Evolutionary conservation across 1,140 invertebrate genomes (phyloP).

Genomic region (Zaprionus ghesquierei): DNA sequence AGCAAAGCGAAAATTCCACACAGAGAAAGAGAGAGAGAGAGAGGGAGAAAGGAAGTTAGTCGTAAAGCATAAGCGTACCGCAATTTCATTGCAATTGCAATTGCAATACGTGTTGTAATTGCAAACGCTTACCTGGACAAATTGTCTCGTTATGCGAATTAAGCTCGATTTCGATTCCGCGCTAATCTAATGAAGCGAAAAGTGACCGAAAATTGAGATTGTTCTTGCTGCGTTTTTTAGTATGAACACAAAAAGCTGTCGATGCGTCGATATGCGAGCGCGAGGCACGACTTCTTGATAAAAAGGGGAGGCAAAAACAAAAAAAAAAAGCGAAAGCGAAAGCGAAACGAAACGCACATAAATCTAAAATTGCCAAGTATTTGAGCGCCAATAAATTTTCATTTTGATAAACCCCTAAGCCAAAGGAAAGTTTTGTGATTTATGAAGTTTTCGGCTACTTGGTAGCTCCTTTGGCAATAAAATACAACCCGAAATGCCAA

Average conservation of each 20-base stretch:
- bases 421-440: constrained; percentile 78
- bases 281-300: too few relatives aligned
- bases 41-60: too few relatives aligned
- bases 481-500: constrained; percentile 51
- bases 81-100: constrained; percentile 29
- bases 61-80: constrained; percentile 1
- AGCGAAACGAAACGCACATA: constrained; percentile 46
- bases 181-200: constrained; percentile 5
- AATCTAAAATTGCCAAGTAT: constrained; percentile 71
- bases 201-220: constrained; percentile 14
- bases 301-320: neutral
- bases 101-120: constrained; percentile 17
- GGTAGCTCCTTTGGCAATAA: constrained; percentile 68
- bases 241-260: constrained; percentile 3
- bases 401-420: constrained; percentile 80
- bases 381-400: constrained; percentile 75
- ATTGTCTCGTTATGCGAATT: constrained; percentile 32
- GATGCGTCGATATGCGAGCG: constrained; percentile 19
- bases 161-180: constrained; percentile 29
- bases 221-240: neutral
- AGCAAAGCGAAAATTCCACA: neutral
- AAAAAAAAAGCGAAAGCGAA: neutral
- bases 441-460: constrained; percentile 71
- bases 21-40: too few relatives aligned
- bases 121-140: constrained; percentile 12